Evolutionary conservation across 2,888 invertebrate species (phyloP), one percentile per base, ranked within the genome.

Genomic region (Dione juno): DNA sequence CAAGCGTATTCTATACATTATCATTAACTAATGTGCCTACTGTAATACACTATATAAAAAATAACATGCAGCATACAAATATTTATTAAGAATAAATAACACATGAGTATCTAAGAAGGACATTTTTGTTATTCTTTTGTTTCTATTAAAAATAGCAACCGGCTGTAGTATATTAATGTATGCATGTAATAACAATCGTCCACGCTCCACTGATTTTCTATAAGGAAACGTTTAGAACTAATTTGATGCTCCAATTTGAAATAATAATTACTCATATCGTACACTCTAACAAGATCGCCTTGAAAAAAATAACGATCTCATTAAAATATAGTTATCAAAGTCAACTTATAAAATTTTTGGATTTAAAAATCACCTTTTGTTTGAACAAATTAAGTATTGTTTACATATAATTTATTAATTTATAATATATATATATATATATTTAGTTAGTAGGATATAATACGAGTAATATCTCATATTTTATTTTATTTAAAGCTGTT

Each of bases 141-240:
- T 28, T 10, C 28, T 2, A n/a, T 28, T 16, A n/a, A 35, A 61
- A 45, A 28, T n/a, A 50, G 8, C 19, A 14, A 37, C 45, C 37
- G 54, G 59, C 19, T 40, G 16, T 41, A 48, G 64, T 45, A 66
- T 41, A n/a, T n/a, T n/a, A n/a, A n/a, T n/a, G n/a, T n/a, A n/a
- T n/a, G n/a, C n/a, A n/a, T n/a, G n/a, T n/a, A 66, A 52, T 28
- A 63, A 52, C 52, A 43, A 72, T 70, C 67, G 63, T 58, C 63
- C 67, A 67, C 43, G 40, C 40, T 70, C 48, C n/a, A 54, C 52
- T 69, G 50, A 41, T 52, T 64, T 68, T 14, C 48, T 52, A 66
- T 45, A 9, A 69, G 69, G 69, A 72, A 72, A 69, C 43, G 14
- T 59, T 48, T 43, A 64, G 52, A 68, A 16, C 35, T 65, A 35